phyloP scores from a whole-genome alignment of 2,113 vertebrate species.

The Cottus gobio region DNA sequence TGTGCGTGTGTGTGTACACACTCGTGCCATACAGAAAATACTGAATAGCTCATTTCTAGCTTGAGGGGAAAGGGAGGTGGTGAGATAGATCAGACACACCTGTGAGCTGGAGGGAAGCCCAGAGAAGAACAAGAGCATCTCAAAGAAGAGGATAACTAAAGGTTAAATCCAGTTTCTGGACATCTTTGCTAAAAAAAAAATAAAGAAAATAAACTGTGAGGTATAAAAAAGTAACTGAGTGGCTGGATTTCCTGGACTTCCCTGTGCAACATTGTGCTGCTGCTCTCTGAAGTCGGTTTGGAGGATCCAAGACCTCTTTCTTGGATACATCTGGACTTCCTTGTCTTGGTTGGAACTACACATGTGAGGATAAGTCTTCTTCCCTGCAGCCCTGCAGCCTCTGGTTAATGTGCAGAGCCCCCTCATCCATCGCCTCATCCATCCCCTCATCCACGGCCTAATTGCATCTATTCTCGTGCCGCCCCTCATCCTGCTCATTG shows the following conservation, averaged over 20 bases:
- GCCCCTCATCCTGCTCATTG: neutral
- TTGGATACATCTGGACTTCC: neutral
- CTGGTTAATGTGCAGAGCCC: neutral
- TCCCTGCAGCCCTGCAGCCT: conserved; percentile 1
- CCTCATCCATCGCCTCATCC: neutral
- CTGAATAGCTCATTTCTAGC: neutral
- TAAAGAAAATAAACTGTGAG: neutral
- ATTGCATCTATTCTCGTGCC: conserved; percentile 8
- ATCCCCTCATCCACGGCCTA: neutral
- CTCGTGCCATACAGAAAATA: neutral
- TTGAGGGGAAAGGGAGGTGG: neutral
- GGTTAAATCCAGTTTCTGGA: neutral
- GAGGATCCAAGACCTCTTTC: neutral
- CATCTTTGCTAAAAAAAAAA: neutral
- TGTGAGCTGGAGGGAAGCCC: neutral
- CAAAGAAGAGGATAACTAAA: neutral
- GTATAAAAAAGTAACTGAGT: neutral
- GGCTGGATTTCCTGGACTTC: neutral
- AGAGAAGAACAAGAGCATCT: neutral
- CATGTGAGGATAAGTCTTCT: neutral
- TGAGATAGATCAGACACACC: neutral
- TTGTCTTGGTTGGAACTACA: neutral
- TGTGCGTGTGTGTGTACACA: neutral
- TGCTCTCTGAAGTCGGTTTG: neutral
- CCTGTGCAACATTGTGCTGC: neutral